Conservation (phyloP, 2,888 invertebrate species). For the Eurytoma adleriae region DNA sequence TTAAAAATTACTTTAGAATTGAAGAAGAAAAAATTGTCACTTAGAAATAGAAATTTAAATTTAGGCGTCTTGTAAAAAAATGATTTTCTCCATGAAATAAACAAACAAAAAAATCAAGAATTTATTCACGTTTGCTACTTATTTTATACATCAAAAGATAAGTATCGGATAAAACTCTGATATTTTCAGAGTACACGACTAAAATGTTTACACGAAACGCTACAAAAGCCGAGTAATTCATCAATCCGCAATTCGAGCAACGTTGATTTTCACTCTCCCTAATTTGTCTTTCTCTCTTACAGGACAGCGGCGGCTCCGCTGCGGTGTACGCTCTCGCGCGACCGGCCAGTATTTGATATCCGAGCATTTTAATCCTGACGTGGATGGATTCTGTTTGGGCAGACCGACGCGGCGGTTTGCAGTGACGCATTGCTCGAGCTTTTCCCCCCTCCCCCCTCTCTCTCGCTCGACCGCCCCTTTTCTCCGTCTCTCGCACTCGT, state of each 20-base stretch:
- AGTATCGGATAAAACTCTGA: background rate
- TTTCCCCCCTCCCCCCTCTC: background rate
- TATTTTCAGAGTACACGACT: background rate
- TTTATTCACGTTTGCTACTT: too few relatives aligned
- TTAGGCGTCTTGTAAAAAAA: too few relatives aligned
- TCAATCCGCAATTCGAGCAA: slow-evolving; percentile 18
- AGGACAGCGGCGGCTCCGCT: background rate
- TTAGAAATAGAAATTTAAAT: too few relatives aligned
- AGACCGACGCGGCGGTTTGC: slow-evolving; percentile 53
- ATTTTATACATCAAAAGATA: too few relatives aligned
- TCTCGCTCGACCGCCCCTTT: slow-evolving; percentile 6
- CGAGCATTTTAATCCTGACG: slow-evolving; percentile 75
- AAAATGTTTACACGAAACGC: background rate
- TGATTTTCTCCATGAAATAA: too few relatives aligned
- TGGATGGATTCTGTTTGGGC: slow-evolving; percentile 75
- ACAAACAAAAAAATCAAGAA: too few relatives aligned
- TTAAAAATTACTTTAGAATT: background rate
- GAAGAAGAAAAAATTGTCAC: background rate
- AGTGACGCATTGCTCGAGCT: slow-evolving; percentile 48
- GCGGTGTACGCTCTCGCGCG: background rate
- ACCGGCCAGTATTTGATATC: slow-evolving; percentile 68
- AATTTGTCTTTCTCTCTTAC: slow-evolving; percentile 52
- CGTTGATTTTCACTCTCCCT: slow-evolving; percentile 53
- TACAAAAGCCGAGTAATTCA: background rate
- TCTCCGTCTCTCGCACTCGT: slow-evolving; percentile 21